Evolutionary conservation across 2,888 invertebrate species (phyloP), one percentile per base, ranked within the genome.

Genomic region (Agrotis puta): DNA sequence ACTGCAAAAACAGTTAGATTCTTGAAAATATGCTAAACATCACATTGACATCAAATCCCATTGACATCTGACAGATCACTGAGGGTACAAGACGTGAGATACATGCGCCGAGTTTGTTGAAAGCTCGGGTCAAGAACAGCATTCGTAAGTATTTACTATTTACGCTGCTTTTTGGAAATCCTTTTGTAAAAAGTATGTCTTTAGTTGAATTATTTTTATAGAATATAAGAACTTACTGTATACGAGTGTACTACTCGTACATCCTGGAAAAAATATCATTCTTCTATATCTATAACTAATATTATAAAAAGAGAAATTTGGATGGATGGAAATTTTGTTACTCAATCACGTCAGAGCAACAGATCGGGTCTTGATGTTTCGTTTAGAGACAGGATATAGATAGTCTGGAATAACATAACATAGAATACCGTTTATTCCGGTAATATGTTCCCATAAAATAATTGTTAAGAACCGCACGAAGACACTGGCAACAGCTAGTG

Each of bases 11-110:
- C 54, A 77, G 63, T 65, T 33, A 72, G n/a, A 77, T 62, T 73
- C 82, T 81, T 81, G 82, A 77, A 66, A 64, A 48, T 77, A 80
- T 82, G 78, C 64, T 69, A 79, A 81, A 27, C 77, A 53, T 83
- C 53, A 58, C 82, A 83, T 82, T 84, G 82, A 81, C 83, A 81
- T 81, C 63, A 77, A 82, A 83, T 69, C 64, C 69, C 84, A 82
- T 56, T 83, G 82, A 84, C 83, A 81, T 79, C 69, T 77, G 47
- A 51, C 61, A 69, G 82, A 82, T 81, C 78, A 77, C 54, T 53
- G 68, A 56, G 67, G 77, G 77, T 76, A 76, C 57, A 53, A n/a
- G 64, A 80, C 79, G 79, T 80, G 79, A 80, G 82, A 80, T 80
- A 82, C 79, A 80, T 80, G 43, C 64, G 33, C 61, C 50, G 9